A percentile compares a stretch with the other conserved stretches of the same genome.
Conservation (phyloP, 2,797 vertebrate genomes). For the Staurois parvus region DNA sequence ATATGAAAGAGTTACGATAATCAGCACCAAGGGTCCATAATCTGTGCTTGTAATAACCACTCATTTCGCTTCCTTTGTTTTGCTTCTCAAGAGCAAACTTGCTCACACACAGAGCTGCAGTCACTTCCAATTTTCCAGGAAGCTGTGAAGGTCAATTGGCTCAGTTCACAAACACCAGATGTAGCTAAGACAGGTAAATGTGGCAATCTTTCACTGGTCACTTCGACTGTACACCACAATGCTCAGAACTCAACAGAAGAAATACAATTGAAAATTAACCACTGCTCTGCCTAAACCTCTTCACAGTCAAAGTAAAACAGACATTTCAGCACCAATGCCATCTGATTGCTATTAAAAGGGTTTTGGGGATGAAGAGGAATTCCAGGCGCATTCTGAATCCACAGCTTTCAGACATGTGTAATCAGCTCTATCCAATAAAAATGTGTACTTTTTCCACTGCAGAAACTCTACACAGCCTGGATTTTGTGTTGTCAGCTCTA, state of each 20-base stretch:
- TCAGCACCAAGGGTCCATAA: constrained; percentile 49
- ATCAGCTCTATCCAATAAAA: not conserved
- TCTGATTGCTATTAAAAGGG: constrained; percentile 16
- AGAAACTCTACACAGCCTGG: not conserved
- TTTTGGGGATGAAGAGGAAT: not conserved
- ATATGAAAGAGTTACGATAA: constrained; percentile 37
- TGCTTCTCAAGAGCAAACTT: constrained; percentile 49
- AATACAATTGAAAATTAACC: constrained; percentile 26
- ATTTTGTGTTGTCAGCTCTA: not conserved
- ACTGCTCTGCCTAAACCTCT: not conserved
- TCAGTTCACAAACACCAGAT: constrained; percentile 48
- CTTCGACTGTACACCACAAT: constrained; percentile 27
- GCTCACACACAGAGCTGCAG: constrained; percentile 53
- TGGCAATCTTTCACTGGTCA: constrained; percentile 47
- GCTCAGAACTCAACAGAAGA: constrained; percentile 18
- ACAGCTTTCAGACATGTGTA: not conserved
- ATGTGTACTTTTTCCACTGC: not conserved
- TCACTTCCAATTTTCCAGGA: constrained; percentile 56
- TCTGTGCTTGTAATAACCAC: constrained; percentile 43
- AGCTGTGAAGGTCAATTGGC: constrained; percentile 56
- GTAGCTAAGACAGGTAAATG: constrained; percentile 42
- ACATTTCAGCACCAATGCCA: not conserved
- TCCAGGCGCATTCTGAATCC: not conserved
- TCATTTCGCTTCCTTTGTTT: constrained; percentile 55
- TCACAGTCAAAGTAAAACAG: not conserved